phyloP scores from a whole-genome alignment of 1,140 invertebrate species.

The Protaetia brevitarsis region DNA sequence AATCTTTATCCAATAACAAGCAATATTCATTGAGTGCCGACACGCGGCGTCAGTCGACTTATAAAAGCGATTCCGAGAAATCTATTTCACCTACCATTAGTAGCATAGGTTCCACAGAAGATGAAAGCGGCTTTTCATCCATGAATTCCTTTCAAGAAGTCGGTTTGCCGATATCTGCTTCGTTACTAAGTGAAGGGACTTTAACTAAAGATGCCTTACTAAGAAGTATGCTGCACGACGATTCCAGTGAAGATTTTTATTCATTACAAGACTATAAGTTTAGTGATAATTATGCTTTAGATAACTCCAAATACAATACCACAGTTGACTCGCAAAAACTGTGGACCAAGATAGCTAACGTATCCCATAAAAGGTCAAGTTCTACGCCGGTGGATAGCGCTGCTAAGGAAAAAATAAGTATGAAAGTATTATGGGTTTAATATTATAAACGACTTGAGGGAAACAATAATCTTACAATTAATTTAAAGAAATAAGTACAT shows the following conservation, averaged over 20 bases:
- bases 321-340: constrained; percentile 14
- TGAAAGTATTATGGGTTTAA: constrained; percentile 44
- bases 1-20: background rate
- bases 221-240: constrained; percentile 40
- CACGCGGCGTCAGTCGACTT: background rate
- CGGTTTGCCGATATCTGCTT: constrained; percentile 57
- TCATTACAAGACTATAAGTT: constrained; percentile 24
- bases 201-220: constrained; percentile 36
- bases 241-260: constrained; percentile 21
- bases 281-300: constrained; percentile 13
- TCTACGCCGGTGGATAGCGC: constrained; percentile 33
- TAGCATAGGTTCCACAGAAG: constrained; percentile 61
- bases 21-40: background rate
- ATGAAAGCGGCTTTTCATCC: constrained; percentile 79
- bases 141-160: constrained; percentile 78
- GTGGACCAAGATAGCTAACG: constrained; percentile 34
- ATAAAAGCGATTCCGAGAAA: constrained; percentile 40
- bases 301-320: constrained; percentile 30
- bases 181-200: constrained; percentile 42
- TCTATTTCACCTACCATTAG: constrained; percentile 50
- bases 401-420: constrained; percentile 19
- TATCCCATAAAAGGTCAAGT: constrained; percentile 36
- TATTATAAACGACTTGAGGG: no score
- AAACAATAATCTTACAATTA: no score
- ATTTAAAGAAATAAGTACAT: no score